These are phyloP conservation scores for Charaxes varanes DNA, from an alignment of 1,140 invertebrate genomes.

Conservation along the genomic window DNA sequence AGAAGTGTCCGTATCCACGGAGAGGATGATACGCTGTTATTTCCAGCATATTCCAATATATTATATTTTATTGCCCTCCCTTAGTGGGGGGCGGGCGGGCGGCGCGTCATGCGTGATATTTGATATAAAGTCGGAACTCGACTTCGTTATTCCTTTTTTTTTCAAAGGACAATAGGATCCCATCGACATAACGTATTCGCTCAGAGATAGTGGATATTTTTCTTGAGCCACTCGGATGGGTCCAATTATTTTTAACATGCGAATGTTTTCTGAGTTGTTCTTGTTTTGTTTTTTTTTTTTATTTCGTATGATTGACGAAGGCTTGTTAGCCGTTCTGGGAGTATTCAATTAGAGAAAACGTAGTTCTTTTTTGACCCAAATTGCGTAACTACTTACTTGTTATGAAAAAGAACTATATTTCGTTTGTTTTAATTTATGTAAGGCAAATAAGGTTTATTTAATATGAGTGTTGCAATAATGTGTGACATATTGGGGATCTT, in stretches of 20 bases:
- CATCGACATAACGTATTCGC: conserved; percentile 61
- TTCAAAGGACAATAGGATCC: conserved; percentile 68
- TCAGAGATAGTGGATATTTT: conserved; percentile 61
- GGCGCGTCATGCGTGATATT: conserved; percentile 70
- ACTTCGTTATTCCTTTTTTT: conserved; percentile 67
- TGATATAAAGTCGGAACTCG: conserved; percentile 73
- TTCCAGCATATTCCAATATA: conserved; percentile 76
- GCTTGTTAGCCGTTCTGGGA: conserved; percentile 11
- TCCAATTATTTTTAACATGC: conserved; percentile 67
- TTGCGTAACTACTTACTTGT: no score
- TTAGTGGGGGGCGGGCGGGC: conserved; percentile 32
- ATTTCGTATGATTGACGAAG: no score
- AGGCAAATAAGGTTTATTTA: no score
- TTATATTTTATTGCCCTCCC: conserved; percentile 74
- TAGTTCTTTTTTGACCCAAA: no score
- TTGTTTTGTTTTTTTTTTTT: no score
- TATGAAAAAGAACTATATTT: no score
- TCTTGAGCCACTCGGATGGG: conserved; percentile 47
- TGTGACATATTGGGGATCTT: no score
- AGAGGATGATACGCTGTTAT: conserved; percentile 73
- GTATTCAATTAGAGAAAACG: no score
- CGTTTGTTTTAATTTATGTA: no score
- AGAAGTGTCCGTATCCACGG: conserved; percentile 55
- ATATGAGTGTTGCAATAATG: no score
- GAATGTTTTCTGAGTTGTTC: conserved; percentile 47